These are phyloP conservation scores for Semicossyphus pulcher DNA, from an alignment of 2,113 vertebrate species.

Conservation along the genomic window DNA sequence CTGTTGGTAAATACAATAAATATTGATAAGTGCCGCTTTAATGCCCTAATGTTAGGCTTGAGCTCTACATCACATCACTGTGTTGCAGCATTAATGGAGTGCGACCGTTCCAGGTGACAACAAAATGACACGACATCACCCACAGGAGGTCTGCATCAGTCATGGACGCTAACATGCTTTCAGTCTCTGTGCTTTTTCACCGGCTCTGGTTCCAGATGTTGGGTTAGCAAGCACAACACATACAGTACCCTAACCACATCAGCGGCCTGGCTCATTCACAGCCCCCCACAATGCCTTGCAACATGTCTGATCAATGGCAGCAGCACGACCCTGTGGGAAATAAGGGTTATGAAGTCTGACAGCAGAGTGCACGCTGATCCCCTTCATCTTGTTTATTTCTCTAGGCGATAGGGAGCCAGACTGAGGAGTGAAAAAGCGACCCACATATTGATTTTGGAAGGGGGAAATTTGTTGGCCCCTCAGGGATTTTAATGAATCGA, in stretches of 20 bases:
- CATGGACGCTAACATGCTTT: background rate
- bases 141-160: background rate
- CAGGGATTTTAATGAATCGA: conserved; percentile 74
- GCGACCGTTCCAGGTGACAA: background rate
- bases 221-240: background rate
- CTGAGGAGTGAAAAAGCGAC: conserved; percentile 60
- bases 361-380: conserved; percentile 59
- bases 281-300: conserved; percentile 32
- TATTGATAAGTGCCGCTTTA: no score
- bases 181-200: conserved; percentile 2
- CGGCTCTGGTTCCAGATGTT: conserved; percentile 41
- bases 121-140: background rate
- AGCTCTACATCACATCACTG: background rate
- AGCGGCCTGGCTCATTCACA: conserved; percentile 14
- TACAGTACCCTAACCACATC: background rate
- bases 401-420: conserved; percentile 61
- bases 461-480: conserved; percentile 48
- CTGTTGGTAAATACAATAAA: no score
- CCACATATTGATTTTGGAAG: conserved; percentile 73
- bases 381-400: conserved; percentile 79
- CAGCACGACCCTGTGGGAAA: conserved; percentile 69
- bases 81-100: background rate
- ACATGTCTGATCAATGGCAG: conserved; percentile 69
- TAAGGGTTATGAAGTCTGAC: conserved; percentile 78
- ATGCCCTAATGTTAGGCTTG: no score